A percentile compares a stretch with the other conserved stretches of the same genome.
Evolutionary conservation across 2,888 invertebrate species (phyloP).

Genomic region (Trimorus sp.): DNA sequence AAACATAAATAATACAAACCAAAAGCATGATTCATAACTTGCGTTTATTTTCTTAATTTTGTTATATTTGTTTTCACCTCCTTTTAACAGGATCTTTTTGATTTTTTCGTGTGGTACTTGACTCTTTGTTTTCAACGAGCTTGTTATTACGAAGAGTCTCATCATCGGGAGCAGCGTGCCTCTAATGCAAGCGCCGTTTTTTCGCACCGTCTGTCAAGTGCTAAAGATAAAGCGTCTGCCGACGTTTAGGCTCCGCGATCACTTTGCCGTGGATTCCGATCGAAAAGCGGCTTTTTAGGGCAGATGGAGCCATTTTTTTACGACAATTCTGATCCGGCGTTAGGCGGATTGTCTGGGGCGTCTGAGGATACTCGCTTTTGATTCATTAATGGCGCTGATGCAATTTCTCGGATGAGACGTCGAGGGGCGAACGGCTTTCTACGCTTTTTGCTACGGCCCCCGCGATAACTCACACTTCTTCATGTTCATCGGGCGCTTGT

Average conservation of each 20-base stretch:
- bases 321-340: slow-evolving; percentile 2
- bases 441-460: too few relatives aligned
- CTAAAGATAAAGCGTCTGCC: slow-evolving; percentile 77
- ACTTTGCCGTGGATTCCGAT: slow-evolving; percentile 68
- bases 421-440: too few relatives aligned
- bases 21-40: too few relatives aligned
- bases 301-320: slow-evolving; percentile 54
- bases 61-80: not conserved
- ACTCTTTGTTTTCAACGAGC: not conserved
- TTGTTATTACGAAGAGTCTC: slow-evolving; percentile 33
- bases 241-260: slow-evolving; percentile 70
- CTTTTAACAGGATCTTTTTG: not conserved
- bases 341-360: slow-evolving; percentile 8
- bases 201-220: slow-evolving; percentile 69
- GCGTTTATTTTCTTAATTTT: not conserved
- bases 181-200: slow-evolving; percentile 41
- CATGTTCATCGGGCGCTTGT: too few relatives aligned
- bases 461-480: too few relatives aligned
- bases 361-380: not conserved
- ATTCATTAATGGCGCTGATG: slow-evolving; percentile 19
- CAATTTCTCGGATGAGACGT: too few relatives aligned
- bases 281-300: slow-evolving; percentile 51
- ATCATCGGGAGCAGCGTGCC: slow-evolving; percentile 6
- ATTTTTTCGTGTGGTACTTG: too few relatives aligned
- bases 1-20: too few relatives aligned